These are phyloP conservation scores for Nebria ingens DNA, from an alignment of 1,140 invertebrate genomes.

Conservation along the genomic window DNA sequence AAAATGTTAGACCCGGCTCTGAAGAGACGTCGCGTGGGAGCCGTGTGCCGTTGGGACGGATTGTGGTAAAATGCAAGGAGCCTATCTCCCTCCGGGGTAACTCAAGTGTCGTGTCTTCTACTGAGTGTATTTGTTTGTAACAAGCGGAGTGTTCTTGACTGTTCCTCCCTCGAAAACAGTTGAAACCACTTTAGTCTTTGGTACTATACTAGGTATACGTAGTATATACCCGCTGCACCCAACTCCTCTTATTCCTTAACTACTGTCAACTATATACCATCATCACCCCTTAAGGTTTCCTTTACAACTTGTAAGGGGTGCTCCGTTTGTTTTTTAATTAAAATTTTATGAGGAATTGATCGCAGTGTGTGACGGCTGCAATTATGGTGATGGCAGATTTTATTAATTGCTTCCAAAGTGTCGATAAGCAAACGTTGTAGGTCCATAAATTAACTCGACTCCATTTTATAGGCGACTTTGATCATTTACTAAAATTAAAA, in stretches of 20 bases:
- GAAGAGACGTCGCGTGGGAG: too few relatives aligned
- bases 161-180: slow-evolving; percentile 5
- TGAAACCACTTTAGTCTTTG: slow-evolving; percentile 8
- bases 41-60: neutral
- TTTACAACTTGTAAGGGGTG: neutral
- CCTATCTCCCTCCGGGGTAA: neutral
- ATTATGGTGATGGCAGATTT: neutral
- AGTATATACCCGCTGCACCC: too few relatives aligned
- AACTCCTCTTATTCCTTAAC: neutral
- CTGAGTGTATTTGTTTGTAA: slow-evolving; percentile 5
- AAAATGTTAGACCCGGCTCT: neutral
- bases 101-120: slow-evolving; percentile 4
- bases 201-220: too few relatives aligned
- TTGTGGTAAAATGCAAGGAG: neutral
- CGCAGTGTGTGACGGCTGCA: neutral
- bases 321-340: neutral
- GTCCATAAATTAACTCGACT: too few relatives aligned
- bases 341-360: neutral
- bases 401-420: neutral
- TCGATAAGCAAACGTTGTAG: too few relatives aligned
- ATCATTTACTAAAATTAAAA: too few relatives aligned
- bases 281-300: neutral
- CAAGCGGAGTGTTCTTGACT: neutral
- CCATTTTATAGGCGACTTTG: too few relatives aligned
- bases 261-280: neutral